Evolutionary conservation across 2,888 invertebrate genomes (phyloP).

Genomic region (Selenia dentaria): DNA sequence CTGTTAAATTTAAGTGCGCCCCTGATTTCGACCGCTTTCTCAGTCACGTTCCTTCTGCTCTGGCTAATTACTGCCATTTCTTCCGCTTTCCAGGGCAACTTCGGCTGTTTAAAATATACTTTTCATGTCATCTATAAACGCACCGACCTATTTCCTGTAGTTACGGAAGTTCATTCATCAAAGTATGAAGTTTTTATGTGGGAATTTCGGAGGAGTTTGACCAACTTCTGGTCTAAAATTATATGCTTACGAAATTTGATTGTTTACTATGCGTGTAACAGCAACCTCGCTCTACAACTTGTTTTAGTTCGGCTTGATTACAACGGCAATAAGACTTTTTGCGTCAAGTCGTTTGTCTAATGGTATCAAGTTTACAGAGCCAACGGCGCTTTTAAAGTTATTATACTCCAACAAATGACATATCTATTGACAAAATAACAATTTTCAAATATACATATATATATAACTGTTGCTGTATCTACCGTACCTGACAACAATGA

Average conservation of each 20-base stretch:
- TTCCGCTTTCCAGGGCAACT: conserved; percentile 35
- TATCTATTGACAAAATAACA: no score
- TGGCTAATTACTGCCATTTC: conserved; percentile 52
- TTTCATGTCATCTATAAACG: conserved; percentile 14
- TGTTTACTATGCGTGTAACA: conserved; percentile 17
- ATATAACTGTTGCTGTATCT: no score
- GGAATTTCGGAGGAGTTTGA: neutral
- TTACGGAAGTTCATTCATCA: conserved; percentile 32
- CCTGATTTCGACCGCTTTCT: conserved; percentile 18
- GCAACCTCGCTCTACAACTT: conserved; percentile 6
- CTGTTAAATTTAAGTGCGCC: conserved; percentile 5
- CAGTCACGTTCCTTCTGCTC: conserved; percentile 28
- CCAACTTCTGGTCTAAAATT: conserved; percentile 10
- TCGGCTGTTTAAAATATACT: conserved; percentile 14
- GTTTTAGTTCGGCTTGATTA: neutral
- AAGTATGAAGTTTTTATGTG: conserved; percentile 1
- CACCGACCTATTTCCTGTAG: conserved; percentile 34
- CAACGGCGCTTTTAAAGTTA: no score
- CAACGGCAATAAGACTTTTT: no score
- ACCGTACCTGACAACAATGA: no score
- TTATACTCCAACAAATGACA: no score
- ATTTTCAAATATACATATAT: no score
- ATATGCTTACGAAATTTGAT: conserved; percentile 16
- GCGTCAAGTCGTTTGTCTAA: no score
- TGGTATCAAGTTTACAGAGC: no score